These are phyloP conservation scores for Heliconius hewitsoni DNA, from an alignment of 1,140 invertebrate species.

Conservation along the genomic window DNA sequence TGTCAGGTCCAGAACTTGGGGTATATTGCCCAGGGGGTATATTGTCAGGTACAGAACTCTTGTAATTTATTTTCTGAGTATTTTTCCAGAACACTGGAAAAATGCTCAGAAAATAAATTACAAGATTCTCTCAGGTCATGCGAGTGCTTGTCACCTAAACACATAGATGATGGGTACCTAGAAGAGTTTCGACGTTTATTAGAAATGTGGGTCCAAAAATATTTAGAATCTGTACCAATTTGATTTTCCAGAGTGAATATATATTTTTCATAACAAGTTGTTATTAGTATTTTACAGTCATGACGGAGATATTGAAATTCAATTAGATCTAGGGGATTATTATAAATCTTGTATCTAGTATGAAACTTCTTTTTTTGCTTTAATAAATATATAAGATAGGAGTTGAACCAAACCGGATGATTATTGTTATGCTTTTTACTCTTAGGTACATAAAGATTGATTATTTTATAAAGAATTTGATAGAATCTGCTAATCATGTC, in stretches of 20 bases:
- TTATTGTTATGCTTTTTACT: not conserved
- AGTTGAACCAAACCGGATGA: not conserved
- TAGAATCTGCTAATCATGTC: not conserved
- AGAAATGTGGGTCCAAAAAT: too few relatives aligned
- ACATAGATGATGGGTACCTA: too few relatives aligned
- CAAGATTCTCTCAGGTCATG: too few relatives aligned
- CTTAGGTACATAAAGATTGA: not conserved
- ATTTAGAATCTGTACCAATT: too few relatives aligned
- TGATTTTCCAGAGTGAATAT: not conserved
- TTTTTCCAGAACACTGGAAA: too few relatives aligned
- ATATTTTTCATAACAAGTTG: not conserved
- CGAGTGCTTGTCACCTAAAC: too few relatives aligned
- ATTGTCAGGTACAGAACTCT: too few relatives aligned
- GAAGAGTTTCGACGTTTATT: too few relatives aligned
- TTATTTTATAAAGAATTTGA: not conserved
- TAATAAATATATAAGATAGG: not conserved
- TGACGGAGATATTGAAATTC: constrained; percentile 5
- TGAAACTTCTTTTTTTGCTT: not conserved
- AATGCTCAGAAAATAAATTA: too few relatives aligned
- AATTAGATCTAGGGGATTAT: not conserved
- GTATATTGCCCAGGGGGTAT: too few relatives aligned
- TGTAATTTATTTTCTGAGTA: too few relatives aligned
- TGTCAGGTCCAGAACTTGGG: too few relatives aligned
- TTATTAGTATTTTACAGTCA: not conserved
- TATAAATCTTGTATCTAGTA: not conserved